Evolutionary conservation across 2,113 vertebrate species (phyloP).

Genomic region (Nesogale talazaci): DNA sequence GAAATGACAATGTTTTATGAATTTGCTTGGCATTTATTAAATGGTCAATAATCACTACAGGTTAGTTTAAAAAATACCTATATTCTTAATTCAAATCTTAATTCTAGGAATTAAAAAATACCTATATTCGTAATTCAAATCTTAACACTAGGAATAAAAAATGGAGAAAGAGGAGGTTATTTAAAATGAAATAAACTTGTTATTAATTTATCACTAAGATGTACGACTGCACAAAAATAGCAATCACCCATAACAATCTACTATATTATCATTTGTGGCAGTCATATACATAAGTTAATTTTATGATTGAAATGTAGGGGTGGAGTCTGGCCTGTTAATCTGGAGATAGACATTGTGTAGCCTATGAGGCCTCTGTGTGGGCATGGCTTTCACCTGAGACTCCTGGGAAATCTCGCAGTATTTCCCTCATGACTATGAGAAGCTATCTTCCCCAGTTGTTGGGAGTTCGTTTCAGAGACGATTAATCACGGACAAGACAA

Average conservation of each 20-base stretch:
- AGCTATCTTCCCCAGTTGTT: too few relatives aligned
- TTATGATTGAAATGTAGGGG: too few relatives aligned
- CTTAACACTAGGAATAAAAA: not conserved
- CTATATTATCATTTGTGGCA: not conserved
- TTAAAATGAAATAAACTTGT: conserved; percentile 2
- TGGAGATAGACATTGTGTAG: too few relatives aligned
- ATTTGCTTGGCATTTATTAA: not conserved
- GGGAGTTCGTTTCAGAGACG: too few relatives aligned
- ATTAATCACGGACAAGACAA: too few relatives aligned
- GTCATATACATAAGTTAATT: too few relatives aligned
- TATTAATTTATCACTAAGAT: conserved; percentile 7
- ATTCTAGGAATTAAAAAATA: conserved; percentile 39
- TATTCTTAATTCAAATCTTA: conserved; percentile 28
- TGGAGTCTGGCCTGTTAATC: too few relatives aligned
- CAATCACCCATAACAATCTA: not conserved
- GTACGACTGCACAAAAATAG: not conserved
- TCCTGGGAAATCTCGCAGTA: too few relatives aligned
- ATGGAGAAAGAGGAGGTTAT: not conserved
- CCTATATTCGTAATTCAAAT: conserved; percentile 12
- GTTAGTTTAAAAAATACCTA: not conserved
- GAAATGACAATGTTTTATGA: too few relatives aligned
- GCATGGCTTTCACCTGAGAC: too few relatives aligned
- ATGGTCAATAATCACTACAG: not conserved
- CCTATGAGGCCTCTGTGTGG: too few relatives aligned
- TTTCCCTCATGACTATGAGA: too few relatives aligned